A percentile compares a stretch with the other conserved stretches of the same genome.
Evolutionary conservation across 2,797 vertebrate genomes (phyloP).

Genomic region (Phoxinus dragarum): DNA sequence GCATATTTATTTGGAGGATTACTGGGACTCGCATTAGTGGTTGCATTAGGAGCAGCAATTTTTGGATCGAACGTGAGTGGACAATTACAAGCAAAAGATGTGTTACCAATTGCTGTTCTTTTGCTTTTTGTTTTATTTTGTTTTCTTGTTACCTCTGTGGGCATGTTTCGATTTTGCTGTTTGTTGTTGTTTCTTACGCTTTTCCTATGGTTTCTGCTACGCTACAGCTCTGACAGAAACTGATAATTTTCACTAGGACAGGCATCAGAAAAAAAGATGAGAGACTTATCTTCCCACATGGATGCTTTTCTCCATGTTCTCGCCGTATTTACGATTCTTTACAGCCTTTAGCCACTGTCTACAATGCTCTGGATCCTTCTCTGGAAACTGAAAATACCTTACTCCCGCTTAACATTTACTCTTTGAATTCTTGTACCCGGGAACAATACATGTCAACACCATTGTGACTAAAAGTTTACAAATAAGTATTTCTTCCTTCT

Average conservation of each 20-base stretch:
- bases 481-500: too few species aligned
- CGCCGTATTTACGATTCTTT: too few species aligned
- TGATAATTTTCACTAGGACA: neutral
- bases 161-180: neutral
- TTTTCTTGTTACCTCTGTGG: neutral
- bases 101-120: neutral
- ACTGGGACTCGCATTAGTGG: neutral
- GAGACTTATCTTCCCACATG: neutral
- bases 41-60: neutral
- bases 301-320: too few species aligned
- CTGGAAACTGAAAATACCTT: neutral
- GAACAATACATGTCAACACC: neutral
- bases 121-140: slow-evolving; percentile 17
- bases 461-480: neutral
- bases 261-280: neutral
- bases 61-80: neutral
- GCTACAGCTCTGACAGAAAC: neutral
- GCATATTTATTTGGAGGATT: neutral
- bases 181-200: neutral
- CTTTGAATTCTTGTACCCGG: too few species aligned
- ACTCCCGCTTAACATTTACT: neutral
- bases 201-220: neutral
- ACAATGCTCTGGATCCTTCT: too few species aligned
- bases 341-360: too few species aligned
- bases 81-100: neutral